Evolutionary conservation across 2,113 vertebrate species (phyloP).

Genomic region (Pontoporia blainvillei): DNA sequence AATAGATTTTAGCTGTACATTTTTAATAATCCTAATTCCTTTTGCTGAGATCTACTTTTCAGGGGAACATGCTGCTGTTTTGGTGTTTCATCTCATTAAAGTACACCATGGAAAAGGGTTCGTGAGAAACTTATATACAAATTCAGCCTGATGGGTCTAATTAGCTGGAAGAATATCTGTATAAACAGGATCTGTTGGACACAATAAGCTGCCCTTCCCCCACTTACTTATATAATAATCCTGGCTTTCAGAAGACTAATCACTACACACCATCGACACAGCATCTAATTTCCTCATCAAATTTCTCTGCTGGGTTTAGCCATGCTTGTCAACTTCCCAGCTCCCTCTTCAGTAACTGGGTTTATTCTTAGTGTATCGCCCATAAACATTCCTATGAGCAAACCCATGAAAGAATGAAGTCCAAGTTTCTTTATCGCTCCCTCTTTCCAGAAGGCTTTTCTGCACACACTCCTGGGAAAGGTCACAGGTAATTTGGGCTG

Average conservation of each 20-base stretch:
- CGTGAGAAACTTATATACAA: constrained; percentile 77
- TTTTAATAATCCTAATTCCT: neutral
- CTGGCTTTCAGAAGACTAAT: constrained; percentile 87
- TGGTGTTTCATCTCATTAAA: constrained; percentile 67
- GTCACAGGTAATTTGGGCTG: constrained; percentile 83
- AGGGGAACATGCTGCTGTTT: constrained; percentile 24
- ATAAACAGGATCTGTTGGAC: constrained; percentile 77
- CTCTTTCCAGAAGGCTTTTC: constrained; percentile 77
- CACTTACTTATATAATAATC: constrained; percentile 86
- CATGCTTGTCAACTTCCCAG: constrained; percentile 87
- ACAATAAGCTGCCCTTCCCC: constrained; percentile 77
- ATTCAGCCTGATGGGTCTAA: constrained; percentile 78
- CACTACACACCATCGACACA: constrained; percentile 85
- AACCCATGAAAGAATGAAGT: constrained; percentile 84
- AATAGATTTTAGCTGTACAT: neutral
- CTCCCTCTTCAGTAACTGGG: constrained; percentile 86
- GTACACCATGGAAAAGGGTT: constrained; percentile 61
- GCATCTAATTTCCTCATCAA: constrained; percentile 90
- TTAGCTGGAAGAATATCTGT: constrained; percentile 79
- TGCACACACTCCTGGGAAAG: constrained; percentile 83
- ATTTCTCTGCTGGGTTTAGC: constrained; percentile 85
- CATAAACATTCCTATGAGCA: constrained; percentile 87
- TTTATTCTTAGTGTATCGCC: constrained; percentile 85
- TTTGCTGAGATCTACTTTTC: constrained; percentile 36
- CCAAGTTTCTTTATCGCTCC: constrained; percentile 84